phyloP scores from a whole-genome alignment of 2,888 invertebrate genomes.

The Melanophora roralis region DNA sequence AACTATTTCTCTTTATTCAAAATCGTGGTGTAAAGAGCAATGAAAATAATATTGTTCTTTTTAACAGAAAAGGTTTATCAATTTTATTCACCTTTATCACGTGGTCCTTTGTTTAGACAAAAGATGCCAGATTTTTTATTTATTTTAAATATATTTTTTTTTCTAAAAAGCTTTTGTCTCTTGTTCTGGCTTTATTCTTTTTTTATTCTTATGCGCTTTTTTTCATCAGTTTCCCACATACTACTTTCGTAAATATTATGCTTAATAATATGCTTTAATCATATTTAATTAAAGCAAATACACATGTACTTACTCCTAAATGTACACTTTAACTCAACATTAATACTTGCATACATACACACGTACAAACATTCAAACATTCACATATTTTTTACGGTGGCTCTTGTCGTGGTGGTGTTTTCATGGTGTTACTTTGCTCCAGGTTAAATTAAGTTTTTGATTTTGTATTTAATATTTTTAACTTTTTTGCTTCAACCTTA shows the following conservation, averaged over 20 bases:
- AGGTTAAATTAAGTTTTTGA: slow-evolving; percentile 44
- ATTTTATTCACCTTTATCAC: slow-evolving; percentile 32
- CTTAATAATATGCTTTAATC: slow-evolving; percentile 15
- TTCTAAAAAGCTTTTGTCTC: neutral
- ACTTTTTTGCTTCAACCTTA: neutral
- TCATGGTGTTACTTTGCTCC: neutral
- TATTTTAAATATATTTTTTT: neutral
- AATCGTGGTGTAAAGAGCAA: no score
- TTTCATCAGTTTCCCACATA: neutral
- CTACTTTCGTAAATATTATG: slow-evolving; percentile 48
- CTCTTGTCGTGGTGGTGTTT: neutral
- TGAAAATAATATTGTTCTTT: no score
- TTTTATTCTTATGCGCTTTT: neutral
- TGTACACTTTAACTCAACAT: no score
- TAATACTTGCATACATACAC: neutral
- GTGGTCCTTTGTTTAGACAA: neutral
- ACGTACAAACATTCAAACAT: no score
- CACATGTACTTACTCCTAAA: neutral
- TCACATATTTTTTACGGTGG: no score
- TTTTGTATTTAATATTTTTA: slow-evolving; percentile 14
- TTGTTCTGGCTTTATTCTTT: neutral
- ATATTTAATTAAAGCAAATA: neutral
- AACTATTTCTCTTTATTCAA: no score
- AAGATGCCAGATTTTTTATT: slow-evolving; percentile 31
- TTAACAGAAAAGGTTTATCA: neutral